phyloP scores from a whole-genome alignment of 2,888 invertebrate genomes.

The Aphodius sticticus region DNA sequence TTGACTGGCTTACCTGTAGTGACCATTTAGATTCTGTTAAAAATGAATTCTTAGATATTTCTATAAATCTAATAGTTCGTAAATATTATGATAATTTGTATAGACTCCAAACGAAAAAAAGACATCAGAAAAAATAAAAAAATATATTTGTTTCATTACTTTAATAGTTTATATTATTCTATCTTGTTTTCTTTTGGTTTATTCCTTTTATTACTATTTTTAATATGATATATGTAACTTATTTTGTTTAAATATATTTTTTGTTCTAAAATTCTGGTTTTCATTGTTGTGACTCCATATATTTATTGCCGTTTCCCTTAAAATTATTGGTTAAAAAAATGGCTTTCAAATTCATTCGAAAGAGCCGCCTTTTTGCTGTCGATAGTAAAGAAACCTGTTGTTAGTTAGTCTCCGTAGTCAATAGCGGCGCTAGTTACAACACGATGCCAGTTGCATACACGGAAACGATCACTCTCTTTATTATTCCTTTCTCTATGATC shows the following conservation, averaged over 20 bases:
- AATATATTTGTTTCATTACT: background rate
- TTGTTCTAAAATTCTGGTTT: background rate
- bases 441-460: background rate
- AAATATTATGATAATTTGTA: background rate
- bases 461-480: background rate
- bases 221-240: background rate
- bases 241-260: slow-evolving; percentile 4
- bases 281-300: background rate
- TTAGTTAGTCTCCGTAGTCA: background rate
- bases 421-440: background rate
- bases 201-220: background rate
- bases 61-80: background rate
- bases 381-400: background rate
- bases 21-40: background rate
- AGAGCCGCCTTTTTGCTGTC: background rate
- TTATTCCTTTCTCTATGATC: background rate
- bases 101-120: background rate
- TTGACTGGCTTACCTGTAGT: background rate
- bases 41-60: background rate
- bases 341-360: background rate
- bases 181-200: background rate
- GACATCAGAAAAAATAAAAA: background rate
- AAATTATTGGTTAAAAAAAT: slow-evolving; percentile 4
- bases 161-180: background rate
- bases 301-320: background rate